Base-by-base conservation (phyloP, 2,888 invertebrate genomes). In the Antitype chi region DNA sequence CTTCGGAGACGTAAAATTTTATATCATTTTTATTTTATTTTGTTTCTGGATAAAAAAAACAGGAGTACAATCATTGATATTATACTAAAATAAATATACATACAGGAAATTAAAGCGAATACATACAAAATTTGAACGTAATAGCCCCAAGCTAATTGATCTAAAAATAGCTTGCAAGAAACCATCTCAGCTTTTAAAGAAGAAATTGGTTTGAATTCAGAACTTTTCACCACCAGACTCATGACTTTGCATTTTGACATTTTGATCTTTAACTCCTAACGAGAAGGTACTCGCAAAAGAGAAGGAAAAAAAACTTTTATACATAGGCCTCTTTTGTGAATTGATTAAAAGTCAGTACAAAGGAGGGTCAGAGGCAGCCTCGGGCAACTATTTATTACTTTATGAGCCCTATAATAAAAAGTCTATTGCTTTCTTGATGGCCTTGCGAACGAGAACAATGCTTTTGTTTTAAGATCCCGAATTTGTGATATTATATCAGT, bases 311-410 rank as follows among this genome's bases (percentile, higher is more conserved):
- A 49, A 63, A 63, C 15, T 72, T 69, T 63, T 67, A 23, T 70
- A 55, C 13, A 49, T 28, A 23, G 64, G 3, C 60, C 55, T 64
- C 25, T 66, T 82, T 85, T 55, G 76, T 76, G 81, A 85, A 85
- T 85, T 76, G 72, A 83, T 85, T 85, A 85, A 69, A 85, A 76
- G 49, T 70, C 57, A 13, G 57, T 32, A 76, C 78, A 83, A 85
- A 85, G 74, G 78, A 60, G 23, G 72, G 70, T 75, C 70, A 73
- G 63, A 25, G 62, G 17, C 5, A 25, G 67, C 76, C 76, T 23
- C 57, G n/a, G 76, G 76, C 78, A 63, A 74, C 72, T 76, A 81
- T 77, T 85, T 76, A 77, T 74, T 75, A 66, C 74, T 83, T 75
- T 71, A 74, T 28, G 70, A 73, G 72, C 43, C 55, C 25, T 72